Evolutionary conservation across 2,888 invertebrate species (phyloP).

Genomic region (Tillus elongatus): DNA sequence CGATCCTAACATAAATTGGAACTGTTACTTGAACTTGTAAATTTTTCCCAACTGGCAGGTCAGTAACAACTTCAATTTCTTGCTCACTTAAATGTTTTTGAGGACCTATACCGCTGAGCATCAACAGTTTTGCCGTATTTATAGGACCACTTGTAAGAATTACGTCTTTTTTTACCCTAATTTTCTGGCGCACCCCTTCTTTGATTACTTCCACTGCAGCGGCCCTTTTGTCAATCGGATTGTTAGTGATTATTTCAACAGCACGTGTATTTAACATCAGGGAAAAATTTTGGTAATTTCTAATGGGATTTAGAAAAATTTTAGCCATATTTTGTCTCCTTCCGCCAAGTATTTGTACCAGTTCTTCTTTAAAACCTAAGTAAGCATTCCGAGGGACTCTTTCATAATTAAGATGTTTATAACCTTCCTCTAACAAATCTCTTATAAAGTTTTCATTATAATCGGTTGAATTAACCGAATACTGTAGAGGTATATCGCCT

Average conservation of each 20-base stretch:
- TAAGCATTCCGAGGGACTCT: conserved; percentile 7
- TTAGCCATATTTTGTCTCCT: conserved; percentile 36
- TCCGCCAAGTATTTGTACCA: conserved; percentile 33
- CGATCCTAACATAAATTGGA: conserved; percentile 21
- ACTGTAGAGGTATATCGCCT: conserved; percentile 1
- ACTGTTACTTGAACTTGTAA: conserved; percentile 37
- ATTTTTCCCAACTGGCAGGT: conserved; percentile 35
- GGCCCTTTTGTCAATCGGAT: background rate
- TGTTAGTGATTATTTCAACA: background rate
- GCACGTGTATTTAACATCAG: conserved; percentile 43
- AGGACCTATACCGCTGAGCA: conserved; percentile 52
- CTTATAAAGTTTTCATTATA: background rate
- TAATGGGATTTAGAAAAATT: conserved; percentile 40
- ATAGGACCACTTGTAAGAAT: conserved; percentile 55
- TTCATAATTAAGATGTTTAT: conserved; percentile 9
- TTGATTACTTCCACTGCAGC: background rate
- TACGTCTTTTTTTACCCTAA: conserved; percentile 46
- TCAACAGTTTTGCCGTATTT: conserved; percentile 54
- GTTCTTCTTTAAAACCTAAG: conserved; percentile 21
- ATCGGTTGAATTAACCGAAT: background rate
- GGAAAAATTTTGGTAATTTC: conserved; percentile 48
- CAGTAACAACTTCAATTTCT: conserved; percentile 26
- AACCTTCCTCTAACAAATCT: conserved; percentile 24
- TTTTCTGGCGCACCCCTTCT: conserved; percentile 15
- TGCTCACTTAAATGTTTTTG: conserved; percentile 34